Evolutionary conservation across 2,888 invertebrate genomes (phyloP), one percentile per base, ranked within the genome.

Genomic region (Coleophora flavipennella): DNA sequence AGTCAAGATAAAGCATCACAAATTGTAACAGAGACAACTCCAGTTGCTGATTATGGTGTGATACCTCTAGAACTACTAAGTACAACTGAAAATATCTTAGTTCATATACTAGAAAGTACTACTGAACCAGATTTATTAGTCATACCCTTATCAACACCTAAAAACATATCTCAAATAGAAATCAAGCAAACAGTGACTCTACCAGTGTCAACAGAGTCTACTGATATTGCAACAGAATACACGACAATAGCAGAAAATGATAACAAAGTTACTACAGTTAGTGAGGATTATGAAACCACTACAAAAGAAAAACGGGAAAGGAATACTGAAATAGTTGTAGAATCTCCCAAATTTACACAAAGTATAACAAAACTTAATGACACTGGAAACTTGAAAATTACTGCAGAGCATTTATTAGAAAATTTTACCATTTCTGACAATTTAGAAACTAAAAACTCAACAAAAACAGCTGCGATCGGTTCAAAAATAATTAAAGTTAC

Each of bases 61-160:
- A 74, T 84, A 57, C 83, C 83, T 13, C 47, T 81, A 65, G 83
- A 84, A 61, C 55, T 83, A 44, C 36, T 76, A 44, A 77, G 73
- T 55, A 84, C 83, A 51, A 81, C 81, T 28, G 71, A 76, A 49
- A 67, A 69, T 57, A 45, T 49, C 43, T 42, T 66, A 43, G 33
- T 58, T 36, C 74, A 67, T 55, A 55, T 72, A 36, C 36, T 63
- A 31, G 79, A 81, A 38, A 80, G 72, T 50, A 79, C 76, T 29
- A 61, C 66, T 26, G 75, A 75, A 44, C 55, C 56, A 8, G 78
- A 83, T 55, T 58, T 81, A 39, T 75, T 77, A 14, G 83, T 84
- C 0, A 79, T 84, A 41, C 83, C 83, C 10, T 39, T 84, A 13
- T 55, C 66, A 20, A 73, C 70, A 6, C 77, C 78, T 8, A 54